Base-by-base conservation (phyloP, 37 sponge, comb jelly and placozoan genomes). In the Cliona cf. orientalis region DNA sequence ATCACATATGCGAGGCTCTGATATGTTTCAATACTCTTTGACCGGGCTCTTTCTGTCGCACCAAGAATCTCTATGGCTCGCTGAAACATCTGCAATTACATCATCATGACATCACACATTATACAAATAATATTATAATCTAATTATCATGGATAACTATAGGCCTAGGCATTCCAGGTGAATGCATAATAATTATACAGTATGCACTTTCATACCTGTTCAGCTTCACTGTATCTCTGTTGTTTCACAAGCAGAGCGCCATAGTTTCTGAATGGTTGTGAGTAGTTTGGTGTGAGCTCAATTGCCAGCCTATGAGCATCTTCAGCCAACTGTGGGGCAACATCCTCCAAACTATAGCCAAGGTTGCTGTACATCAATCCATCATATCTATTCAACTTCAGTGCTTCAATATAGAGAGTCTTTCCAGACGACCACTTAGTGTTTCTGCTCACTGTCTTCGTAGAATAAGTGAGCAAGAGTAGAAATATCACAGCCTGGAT, bases 331-430 rank as follows among this genome's bases (percentile, higher is more conserved):
- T 35, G 5, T 36, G 84, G 66, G 31, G 46, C 53, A 23, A 17
- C 40, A 11, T 75, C 3, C 69, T 87, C 91, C 5, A 84, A 87
- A 45, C 72, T 88, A 55, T 90, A 87, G 1, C 91, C 96, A n/a
- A 96, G 75, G 80, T 90, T 96, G 78, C 74, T 96, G 88, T 87
- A 87, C 37, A 90, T 74, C 45, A 93, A 83, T 4, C 86, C 96
- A 77, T 92, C 88, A 40, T 62, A 34, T 17, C 85, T 78, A 74
- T 96, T 86, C 1, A 90, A 66, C 25, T 69, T 73, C 3, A 96
- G 66, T 14, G 90, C 91, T 5, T 79, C 53, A 23, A 62, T 84
- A 73, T 90, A 90, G n/a, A 96, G 85, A 19, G 76, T 74, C 19
- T 37, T 21, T 38, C 83, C 89, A 7, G 85, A 81, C 9, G 36